phyloP scores from a whole-genome alignment of 1,140 invertebrate species.

The Dysdera silvatica region DNA sequence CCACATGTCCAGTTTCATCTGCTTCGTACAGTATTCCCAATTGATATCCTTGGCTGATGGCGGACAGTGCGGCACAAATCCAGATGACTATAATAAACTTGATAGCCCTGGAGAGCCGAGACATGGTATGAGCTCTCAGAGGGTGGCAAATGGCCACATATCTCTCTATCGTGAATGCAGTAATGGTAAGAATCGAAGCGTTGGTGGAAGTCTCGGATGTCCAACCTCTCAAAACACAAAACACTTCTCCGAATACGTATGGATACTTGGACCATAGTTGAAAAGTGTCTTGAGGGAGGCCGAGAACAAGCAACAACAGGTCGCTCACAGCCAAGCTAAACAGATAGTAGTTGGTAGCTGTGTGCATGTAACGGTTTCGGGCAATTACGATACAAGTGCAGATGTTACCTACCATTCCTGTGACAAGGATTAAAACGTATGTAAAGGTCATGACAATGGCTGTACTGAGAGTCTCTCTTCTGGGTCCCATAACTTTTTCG shows the following conservation, averaged over 20 bases:
- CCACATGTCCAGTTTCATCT: background rate
- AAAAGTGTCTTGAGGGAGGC: conserved; percentile 74
- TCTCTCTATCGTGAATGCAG: conserved; percentile 86
- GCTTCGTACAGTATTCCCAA: conserved; percentile 36
- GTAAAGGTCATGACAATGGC: conserved; percentile 47
- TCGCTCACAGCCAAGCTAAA: conserved; percentile 89
- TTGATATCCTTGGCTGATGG: conserved; percentile 52
- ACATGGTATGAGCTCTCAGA: conserved; percentile 51
- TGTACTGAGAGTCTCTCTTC: too few relatives aligned
- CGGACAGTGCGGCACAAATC: conserved; percentile 37
- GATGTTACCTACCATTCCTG: conserved; percentile 53
- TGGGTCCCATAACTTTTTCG: too few relatives aligned
- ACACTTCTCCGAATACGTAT: conserved; percentile 74
- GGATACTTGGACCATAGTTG: conserved; percentile 72
- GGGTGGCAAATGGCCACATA: conserved; percentile 92
- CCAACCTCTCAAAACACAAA: conserved; percentile 74
- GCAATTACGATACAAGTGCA: conserved; percentile 55
- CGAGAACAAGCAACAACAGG: conserved; percentile 63
- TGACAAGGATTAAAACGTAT: conserved; percentile 49
- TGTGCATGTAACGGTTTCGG: conserved; percentile 52
- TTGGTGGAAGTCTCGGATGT: conserved; percentile 84
- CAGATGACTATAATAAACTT: conserved; percentile 46
- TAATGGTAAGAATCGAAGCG: conserved; percentile 84
- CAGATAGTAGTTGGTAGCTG: conserved; percentile 76
- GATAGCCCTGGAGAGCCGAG: conserved; percentile 43